Evolutionary conservation across 2,888 invertebrate genomes (phyloP).

Genomic region (Cinara cedri): DNA sequence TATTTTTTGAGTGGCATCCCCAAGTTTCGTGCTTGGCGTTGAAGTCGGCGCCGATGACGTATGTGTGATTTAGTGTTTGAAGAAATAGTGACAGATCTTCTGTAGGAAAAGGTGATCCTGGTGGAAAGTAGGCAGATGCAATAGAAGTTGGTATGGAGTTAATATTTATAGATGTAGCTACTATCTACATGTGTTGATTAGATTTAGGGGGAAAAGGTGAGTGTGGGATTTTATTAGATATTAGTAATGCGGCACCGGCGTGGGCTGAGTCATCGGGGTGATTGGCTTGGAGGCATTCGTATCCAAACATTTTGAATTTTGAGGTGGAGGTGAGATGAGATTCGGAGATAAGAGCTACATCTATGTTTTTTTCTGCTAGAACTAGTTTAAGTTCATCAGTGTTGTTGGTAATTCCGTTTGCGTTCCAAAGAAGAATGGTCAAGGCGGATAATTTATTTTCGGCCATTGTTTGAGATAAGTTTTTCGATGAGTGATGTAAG

Average conservation of each 20-base stretch:
- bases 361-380: slow-evolving; percentile 1
- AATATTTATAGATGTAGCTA: slow-evolving; percentile 9
- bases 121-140: slow-evolving; percentile 2
- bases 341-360: slow-evolving; percentile 11
- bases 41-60: slow-evolving; percentile 21
- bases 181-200: background rate
- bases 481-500: slow-evolving; percentile 28
- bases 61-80: slow-evolving; percentile 11
- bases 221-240: slow-evolving; percentile 10
- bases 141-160: slow-evolving; percentile 7
- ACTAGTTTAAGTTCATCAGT: slow-evolving; percentile 18
- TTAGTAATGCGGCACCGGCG: slow-evolving; percentile 24
- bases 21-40: slow-evolving; percentile 18
- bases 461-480: slow-evolving; percentile 6
- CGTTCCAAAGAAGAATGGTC: slow-evolving; percentile 29
- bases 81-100: background rate
- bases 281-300: slow-evolving; percentile 1
- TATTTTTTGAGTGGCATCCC: slow-evolving; percentile 1
- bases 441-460: slow-evolving; percentile 14
- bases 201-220: background rate
- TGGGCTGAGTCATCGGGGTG: slow-evolving; percentile 23
- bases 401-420: slow-evolving; percentile 18
- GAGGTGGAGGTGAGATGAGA: slow-evolving; percentile 3
- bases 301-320: slow-evolving; percentile 24
- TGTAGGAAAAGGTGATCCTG: background rate